Evolutionary conservation across 2,888 invertebrate species (phyloP).

Genomic region (Cerastis leucographa): DNA sequence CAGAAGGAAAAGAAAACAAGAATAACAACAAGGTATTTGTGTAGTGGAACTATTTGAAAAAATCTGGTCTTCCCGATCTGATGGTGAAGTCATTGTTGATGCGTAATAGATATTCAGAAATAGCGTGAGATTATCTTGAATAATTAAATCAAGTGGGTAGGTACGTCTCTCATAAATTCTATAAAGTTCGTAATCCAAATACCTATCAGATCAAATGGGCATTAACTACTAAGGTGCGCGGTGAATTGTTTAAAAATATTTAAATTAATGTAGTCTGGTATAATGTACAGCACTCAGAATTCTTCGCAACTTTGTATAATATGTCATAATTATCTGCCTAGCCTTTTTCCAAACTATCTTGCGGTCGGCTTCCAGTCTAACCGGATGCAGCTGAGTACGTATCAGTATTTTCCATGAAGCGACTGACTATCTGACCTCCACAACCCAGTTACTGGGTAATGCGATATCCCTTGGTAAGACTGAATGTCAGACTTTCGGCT

Average conservation of each 20-base stretch:
- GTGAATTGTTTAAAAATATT: neutral
- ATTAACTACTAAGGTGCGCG: conserved; percentile 10
- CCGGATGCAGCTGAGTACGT: too few species aligned
- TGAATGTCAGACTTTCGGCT: too few species aligned
- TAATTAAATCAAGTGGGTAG: conserved; percentile 36
- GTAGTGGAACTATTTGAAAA: conserved; percentile 17
- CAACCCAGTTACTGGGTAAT: too few species aligned
- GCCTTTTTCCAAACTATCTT: too few species aligned
- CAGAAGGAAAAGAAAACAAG: neutral
- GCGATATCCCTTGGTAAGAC: too few species aligned
- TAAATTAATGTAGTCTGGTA: neutral
- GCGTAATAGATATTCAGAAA: conserved; percentile 40
- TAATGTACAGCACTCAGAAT: neutral
- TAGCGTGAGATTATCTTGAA: conserved; percentile 35
- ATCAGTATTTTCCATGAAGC: too few species aligned
- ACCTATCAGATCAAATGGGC: conserved; percentile 24
- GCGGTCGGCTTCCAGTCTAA: too few species aligned
- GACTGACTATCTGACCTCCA: too few species aligned
- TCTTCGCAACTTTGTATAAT: neutral
- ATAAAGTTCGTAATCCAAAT: conserved; percentile 42
- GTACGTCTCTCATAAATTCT: conserved; percentile 13
- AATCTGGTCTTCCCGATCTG: conserved; percentile 14
- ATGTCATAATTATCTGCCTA: too few species aligned
- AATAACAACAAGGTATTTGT: conserved; percentile 1
- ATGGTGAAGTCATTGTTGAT: conserved; percentile 45